phyloP scores from a whole-genome alignment of 2,888 invertebrate genomes.

The Pseudanteris insignis region DNA sequence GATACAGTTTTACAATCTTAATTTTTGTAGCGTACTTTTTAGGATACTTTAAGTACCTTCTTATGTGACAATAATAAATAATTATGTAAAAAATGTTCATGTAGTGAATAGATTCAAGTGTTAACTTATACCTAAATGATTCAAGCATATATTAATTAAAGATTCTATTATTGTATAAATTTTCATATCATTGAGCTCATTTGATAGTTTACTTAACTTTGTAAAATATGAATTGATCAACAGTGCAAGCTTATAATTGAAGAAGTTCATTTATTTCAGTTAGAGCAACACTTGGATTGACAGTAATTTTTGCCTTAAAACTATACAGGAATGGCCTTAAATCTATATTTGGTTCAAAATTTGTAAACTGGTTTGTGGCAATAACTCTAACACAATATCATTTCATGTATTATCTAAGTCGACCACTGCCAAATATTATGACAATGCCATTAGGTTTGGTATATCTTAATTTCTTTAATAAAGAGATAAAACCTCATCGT shows the following conservation, averaged over 20 bases:
- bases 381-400: conserved; percentile 95
- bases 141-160: too few relatives aligned
- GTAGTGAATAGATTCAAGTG: too few relatives aligned
- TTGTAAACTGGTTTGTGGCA: conserved; percentile 82
- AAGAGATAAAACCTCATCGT: conserved; percentile 6
- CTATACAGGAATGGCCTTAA: conserved; percentile 78
- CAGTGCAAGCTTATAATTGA: too few relatives aligned
- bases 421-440: conserved; percentile 95
- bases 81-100: too few relatives aligned
- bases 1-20: background rate
- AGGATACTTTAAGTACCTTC: conserved; percentile 19
- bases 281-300: conserved; percentile 79
- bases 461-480: too few relatives aligned
- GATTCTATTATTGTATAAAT: too few relatives aligned
- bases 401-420: conserved; percentile 95
- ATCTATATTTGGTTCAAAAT: conserved; percentile 80
- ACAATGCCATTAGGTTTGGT: conserved; percentile 86
- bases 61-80: too few relatives aligned
- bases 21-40: conserved; percentile 6
- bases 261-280: too few relatives aligned
- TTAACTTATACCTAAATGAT: too few relatives aligned
- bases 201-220: too few relatives aligned
- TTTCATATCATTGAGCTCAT: too few relatives aligned
- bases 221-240: too few relatives aligned
- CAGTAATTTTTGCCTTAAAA: conserved; percentile 80